Base-by-base conservation (phyloP, 1,140 invertebrate genomes). In the Hetaerina americana region DNA sequence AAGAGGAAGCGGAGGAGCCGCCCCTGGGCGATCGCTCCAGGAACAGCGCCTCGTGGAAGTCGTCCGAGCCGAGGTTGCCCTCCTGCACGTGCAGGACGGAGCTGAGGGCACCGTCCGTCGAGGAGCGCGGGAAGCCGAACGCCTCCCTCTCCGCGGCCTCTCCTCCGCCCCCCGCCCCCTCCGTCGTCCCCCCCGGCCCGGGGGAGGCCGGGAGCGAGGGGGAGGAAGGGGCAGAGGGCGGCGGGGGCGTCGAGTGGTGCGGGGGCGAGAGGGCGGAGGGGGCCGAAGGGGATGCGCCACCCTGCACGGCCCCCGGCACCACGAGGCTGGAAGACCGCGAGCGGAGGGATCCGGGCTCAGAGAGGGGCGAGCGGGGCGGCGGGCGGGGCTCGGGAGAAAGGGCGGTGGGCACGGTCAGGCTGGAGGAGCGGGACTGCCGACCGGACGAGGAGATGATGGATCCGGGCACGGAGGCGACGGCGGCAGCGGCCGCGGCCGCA, bases 41-140 rank as follows among this genome's bases (percentile, higher is more conserved):
- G 73, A 87, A 87, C 3, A 87, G 76, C 18, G 84, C 85, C 78
- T 87, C 85, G 75, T 87, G 85, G 76, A 87, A 87, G 77, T 86
- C 85, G 75, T 87, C 85, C 5, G 85, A 85, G 78, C 84, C 85
- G n/a, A 85, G 75, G 76, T 84, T 86, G 5, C 83, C 84, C 76
- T 86, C 85, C 77, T 86, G 84, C 22, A 87, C 83, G 76, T 86
- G 85, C 26, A 87, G 79, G 28, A 86, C 85, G 5, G 85, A 86
- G 77, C 85, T 86, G 18, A 87, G 78, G 40, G 83, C 84, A 15
- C 84, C 84, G 74, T 86, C 85, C 18, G 85, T 85, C 18, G 84
- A 85, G 1, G 84, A 85, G 78, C 86, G 85, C 24, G 84, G 84
- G 78, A 86, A 86, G 70, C 82, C 79, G 75, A 86, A 85, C 77